Evolutionary conservation across 2,888 invertebrate species (phyloP), one percentile per base, ranked within the genome.

Genomic region (Blera fallax): DNA sequence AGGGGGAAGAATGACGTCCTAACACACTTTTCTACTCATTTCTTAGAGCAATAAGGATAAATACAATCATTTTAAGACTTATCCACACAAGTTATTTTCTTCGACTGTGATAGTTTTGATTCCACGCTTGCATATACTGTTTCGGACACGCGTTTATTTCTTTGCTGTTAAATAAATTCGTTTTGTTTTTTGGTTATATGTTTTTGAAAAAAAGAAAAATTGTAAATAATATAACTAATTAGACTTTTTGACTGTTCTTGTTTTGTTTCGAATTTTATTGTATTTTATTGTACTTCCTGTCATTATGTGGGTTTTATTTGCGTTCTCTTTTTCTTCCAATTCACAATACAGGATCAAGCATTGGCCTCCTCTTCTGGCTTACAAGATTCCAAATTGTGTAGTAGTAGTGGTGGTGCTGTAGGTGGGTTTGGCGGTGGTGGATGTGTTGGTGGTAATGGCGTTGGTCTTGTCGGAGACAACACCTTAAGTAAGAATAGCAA

Each of bases 361-460:
- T 88, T 89, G 88, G 83, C 87, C 84, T 87, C 88, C 73, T 87
- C 88, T 87, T 87, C 87, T 78, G 88, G 88, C 87, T 88, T 88
- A 83, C 89, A 89, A 88, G 89, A 88, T 82, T 82, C 87, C 72
- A 88, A 88, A 87, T 74, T 87, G 65, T 77, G 72, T 80, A 52
- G 73, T 78, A 77, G 74, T 81, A 74, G 79, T 76, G 65, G 64
- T 77, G 81, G 65, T 58, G 72, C 67, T 69, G 69, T 72, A 14
- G 74, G 73, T 83, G 87, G 37, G 43, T 52, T 58, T 64, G 27
- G 73, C 62, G 52, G 58, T 65, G 79, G 60, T 45, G 84, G 74
- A 24, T 58, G 43, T 14, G 69, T 14, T 58, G 80, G 74, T 62
- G 87, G 81, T 54, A 87, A 82, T 87, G 54, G 73, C 64, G 78